Conservation (phyloP, 2,888 invertebrate genomes). For the Lasioglossum malachurum region DNA sequence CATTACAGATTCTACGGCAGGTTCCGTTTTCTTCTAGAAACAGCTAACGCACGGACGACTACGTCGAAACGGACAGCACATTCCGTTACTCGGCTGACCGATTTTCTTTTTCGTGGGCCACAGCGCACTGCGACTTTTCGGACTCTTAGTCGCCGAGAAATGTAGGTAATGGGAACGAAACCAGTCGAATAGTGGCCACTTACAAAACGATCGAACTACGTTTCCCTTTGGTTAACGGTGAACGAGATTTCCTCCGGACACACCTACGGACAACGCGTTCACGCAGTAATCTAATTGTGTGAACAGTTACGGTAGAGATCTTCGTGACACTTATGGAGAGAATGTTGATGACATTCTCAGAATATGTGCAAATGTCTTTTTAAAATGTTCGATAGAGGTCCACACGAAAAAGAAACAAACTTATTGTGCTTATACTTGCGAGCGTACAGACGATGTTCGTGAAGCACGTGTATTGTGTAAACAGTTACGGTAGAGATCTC, state of each 20-base stretch:
- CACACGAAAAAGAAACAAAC: no score
- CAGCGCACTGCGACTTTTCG: constrained; percentile 27
- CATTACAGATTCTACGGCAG: neutral
- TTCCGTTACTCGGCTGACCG: constrained; percentile 69
- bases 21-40: neutral
- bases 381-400: no score
- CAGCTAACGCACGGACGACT: neutral
- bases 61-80: constrained; percentile 24
- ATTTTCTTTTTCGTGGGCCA: constrained; percentile 65
- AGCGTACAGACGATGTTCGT: no score
- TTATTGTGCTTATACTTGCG: no score
- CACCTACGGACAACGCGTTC: neutral
- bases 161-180: constrained; percentile 65
- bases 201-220: constrained; percentile 19
- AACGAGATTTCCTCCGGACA: neutral
- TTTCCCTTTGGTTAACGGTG: constrained; percentile 22
- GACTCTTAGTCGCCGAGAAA: constrained; percentile 29
- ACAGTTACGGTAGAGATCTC: no score
- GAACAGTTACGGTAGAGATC: no score
- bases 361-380: no score
- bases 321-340: no score
- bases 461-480: no score
- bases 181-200: constrained; percentile 35
- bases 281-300: no score
- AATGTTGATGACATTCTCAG: no score